Conservation (phyloP, 2,113 vertebrate genomes). For the Xiphophorus maculatus region DNA sequence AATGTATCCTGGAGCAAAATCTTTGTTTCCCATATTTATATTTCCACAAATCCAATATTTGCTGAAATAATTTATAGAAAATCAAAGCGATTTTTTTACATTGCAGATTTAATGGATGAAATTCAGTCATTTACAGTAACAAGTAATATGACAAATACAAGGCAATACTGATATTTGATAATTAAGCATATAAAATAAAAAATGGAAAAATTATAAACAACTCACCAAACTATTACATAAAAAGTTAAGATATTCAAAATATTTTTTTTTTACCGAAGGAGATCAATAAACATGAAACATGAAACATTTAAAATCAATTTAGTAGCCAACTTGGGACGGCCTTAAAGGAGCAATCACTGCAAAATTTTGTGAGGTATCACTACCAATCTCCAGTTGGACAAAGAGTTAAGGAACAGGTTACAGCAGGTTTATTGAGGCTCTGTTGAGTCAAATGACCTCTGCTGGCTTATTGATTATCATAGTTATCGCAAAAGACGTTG, state of each 20-base stretch:
- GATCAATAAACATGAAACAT: not conserved
- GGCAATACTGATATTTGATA: not conserved
- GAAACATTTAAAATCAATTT: not conserved
- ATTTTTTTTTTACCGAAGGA: not conserved
- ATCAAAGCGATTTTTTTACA: not conserved
- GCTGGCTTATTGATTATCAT: not conserved
- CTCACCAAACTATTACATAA: too few relatives aligned
- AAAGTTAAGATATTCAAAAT: not conserved
- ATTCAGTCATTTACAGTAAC: not conserved
- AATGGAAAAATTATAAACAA: too few relatives aligned
- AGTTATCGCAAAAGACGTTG: conserved; percentile 43
- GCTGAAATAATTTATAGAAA: not conserved
- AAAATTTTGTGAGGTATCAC: not conserved
- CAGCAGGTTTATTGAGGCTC: too few relatives aligned
- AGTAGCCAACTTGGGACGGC: not conserved
- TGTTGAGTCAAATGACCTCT: too few relatives aligned
- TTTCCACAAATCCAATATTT: not conserved
- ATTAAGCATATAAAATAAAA: not conserved
- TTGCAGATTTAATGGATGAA: not conserved
- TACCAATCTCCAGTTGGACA: not conserved
- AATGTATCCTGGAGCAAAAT: not conserved
- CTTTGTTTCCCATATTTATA: not conserved
- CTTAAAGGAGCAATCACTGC: not conserved
- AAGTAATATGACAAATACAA: not conserved
- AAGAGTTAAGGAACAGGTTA: too few relatives aligned